Evolutionary conservation across 2,888 invertebrate species (phyloP).

Genomic region (Empis stercorea): DNA sequence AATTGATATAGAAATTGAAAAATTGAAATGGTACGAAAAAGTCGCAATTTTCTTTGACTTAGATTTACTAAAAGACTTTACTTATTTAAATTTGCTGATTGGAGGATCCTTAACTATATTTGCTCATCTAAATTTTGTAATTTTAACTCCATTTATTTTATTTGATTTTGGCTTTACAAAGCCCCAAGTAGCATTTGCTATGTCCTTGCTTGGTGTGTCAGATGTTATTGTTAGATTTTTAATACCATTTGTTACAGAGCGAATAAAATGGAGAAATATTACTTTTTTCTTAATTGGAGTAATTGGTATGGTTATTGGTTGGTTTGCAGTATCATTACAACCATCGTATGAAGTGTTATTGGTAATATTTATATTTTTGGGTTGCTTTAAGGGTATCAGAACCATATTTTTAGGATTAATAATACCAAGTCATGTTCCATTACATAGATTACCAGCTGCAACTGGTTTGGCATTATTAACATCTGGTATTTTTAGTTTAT

Average conservation of each 20-base stretch:
- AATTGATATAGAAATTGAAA: not conserved
- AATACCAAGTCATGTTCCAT: constrained; percentile 49
- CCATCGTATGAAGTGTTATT: constrained; percentile 40
- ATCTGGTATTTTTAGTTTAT: constrained; percentile 45
- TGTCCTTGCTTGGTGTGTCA: constrained; percentile 50
- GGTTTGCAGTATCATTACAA: constrained; percentile 40
- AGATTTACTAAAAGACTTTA: constrained; percentile 47
- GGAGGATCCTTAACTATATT: constrained; percentile 52
- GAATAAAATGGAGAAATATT: constrained; percentile 50
- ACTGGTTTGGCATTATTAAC: constrained; percentile 48
- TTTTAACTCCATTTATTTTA: constrained; percentile 51
- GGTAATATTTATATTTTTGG: constrained; percentile 44
- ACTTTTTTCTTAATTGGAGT: constrained; percentile 51
- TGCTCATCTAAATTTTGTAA: constrained; percentile 51
- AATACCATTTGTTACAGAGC: constrained; percentile 47
- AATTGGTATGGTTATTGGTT: constrained; percentile 44
- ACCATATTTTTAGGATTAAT: constrained; percentile 55
- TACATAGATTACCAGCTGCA: constrained; percentile 49
- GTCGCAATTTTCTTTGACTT: constrained; percentile 49
- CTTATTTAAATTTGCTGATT: constrained; percentile 52
- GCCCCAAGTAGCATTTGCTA: constrained; percentile 43
- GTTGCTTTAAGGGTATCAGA: constrained; percentile 50
- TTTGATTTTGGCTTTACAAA: constrained; percentile 43
- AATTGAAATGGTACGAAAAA: constrained; percentile 26
- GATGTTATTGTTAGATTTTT: constrained; percentile 48